Evolutionary conservation across 92 coral and sea anemone species (phyloP).

Genomic region (Phenganax marumi): DNA sequence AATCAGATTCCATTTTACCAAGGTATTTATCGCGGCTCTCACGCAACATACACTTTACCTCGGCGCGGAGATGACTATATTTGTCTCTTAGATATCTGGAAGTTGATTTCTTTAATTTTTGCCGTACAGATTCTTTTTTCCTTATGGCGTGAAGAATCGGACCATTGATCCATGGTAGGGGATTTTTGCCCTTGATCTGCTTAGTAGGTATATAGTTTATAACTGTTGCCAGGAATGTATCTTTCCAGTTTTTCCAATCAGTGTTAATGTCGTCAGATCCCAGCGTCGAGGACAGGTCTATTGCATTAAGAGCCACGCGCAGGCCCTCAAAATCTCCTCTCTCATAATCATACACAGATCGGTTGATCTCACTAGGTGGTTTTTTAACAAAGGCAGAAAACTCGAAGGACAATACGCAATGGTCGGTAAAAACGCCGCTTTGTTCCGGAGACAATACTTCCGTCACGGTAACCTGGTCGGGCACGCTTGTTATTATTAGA

Average conservation of each 20-base stretch:
- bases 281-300: constrained; percentile 34
- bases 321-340: constrained; percentile 44
- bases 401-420: constrained; percentile 31
- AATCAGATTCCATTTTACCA: constrained; percentile 51
- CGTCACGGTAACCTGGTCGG: constrained; percentile 41
- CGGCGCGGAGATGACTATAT: constrained; percentile 36
- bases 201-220: constrained; percentile 42
- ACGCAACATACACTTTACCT: constrained; percentile 51
- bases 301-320: constrained; percentile 40
- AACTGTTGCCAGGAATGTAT: constrained; percentile 51
- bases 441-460: constrained; percentile 47
- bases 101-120: constrained; percentile 52
- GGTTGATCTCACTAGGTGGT: neutral
- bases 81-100: constrained; percentile 40
- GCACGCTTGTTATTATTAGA: constrained; percentile 56
- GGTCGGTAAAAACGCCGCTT: constrained; percentile 61
- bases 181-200: constrained; percentile 55
- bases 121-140: constrained; percentile 57
- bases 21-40: constrained; percentile 56
- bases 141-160: constrained; percentile 52
- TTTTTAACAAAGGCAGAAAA: constrained; percentile 25
- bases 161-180: constrained; percentile 63
- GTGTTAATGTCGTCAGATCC: constrained; percentile 45
- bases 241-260: constrained; percentile 58
- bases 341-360: constrained; percentile 32